Conservation (phyloP, 2,113 vertebrate species). For the Barnardius zonarius region DNA sequence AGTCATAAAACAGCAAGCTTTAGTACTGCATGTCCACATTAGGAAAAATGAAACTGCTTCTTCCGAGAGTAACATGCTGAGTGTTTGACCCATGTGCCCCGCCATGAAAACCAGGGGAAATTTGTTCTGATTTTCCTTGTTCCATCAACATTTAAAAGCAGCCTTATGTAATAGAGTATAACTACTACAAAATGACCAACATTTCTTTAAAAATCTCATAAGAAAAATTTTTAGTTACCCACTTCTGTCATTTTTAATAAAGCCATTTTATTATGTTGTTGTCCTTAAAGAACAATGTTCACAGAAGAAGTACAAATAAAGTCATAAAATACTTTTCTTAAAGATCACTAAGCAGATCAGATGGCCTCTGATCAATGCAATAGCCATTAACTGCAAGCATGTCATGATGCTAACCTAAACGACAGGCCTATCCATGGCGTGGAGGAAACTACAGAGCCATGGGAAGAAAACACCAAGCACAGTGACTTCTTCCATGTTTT, state of each 20-base stretch:
- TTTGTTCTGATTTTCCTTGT: not conserved
- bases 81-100: not conserved
- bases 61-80: constrained; percentile 4
- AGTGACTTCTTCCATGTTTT: not conserved
- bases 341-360: not conserved
- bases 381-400: not conserved
- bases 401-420: not conserved
- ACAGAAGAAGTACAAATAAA: not conserved
- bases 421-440: not conserved
- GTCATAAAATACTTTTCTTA: not conserved
- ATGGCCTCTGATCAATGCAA: not conserved
- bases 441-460: not conserved
- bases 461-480: not conserved
- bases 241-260: not conserved
- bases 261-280: not conserved
- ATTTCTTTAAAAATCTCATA: not conserved
- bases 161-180: not conserved
- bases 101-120: constrained; percentile 37
- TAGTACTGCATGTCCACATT: constrained; percentile 37
- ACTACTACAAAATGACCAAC: not conserved
- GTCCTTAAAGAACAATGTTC: not conserved
- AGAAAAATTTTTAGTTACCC: not conserved
- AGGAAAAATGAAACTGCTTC: constrained; percentile 57
- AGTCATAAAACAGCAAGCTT: constrained; percentile 56
- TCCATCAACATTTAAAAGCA: not conserved